Conservation (phyloP, 2,113 vertebrate species). For the Tachysurus fulvidraco region DNA sequence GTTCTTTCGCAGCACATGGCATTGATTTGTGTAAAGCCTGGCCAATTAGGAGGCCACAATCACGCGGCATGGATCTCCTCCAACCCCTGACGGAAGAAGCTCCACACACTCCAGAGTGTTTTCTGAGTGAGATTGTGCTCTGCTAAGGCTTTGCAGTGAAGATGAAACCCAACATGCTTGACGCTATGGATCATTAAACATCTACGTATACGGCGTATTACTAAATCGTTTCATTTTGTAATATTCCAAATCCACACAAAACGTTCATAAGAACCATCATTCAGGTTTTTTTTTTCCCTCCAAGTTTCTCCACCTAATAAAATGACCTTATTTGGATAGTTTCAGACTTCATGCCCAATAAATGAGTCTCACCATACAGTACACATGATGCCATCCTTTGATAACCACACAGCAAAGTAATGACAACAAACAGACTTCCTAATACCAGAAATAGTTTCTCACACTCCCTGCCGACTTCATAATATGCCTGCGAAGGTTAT, state of each 20-base stretch:
- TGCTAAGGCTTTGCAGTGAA: constrained; percentile 39
- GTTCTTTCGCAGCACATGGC: constrained; percentile 85
- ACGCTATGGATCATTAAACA: constrained; percentile 41
- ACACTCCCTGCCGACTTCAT: constrained; percentile 25
- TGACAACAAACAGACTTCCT: constrained; percentile 20
- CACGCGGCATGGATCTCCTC: constrained; percentile 63
- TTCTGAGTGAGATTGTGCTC: constrained; percentile 40
- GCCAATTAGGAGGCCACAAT: constrained; percentile 75
- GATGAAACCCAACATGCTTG: constrained; percentile 43
- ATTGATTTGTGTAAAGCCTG: constrained; percentile 85
- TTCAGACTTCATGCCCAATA: background rate
- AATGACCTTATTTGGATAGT: background rate
- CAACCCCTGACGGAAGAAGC: constrained; percentile 57
- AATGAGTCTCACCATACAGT: background rate
- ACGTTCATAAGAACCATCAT: background rate
- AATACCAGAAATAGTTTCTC: constrained; percentile 39
- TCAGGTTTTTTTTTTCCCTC: background rate
- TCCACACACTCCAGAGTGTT: constrained; percentile 49
- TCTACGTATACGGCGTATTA: background rate
- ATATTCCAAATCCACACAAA: background rate
- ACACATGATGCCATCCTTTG: background rate
- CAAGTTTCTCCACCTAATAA: background rate
- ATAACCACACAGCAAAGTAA: background rate
- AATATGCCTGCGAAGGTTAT: constrained; percentile 19
- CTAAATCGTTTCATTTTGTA: constrained; percentile 25